Base-by-base conservation (phyloP, 2,888 invertebrate species). In the Hirtodrosophila trivittata region DNA sequence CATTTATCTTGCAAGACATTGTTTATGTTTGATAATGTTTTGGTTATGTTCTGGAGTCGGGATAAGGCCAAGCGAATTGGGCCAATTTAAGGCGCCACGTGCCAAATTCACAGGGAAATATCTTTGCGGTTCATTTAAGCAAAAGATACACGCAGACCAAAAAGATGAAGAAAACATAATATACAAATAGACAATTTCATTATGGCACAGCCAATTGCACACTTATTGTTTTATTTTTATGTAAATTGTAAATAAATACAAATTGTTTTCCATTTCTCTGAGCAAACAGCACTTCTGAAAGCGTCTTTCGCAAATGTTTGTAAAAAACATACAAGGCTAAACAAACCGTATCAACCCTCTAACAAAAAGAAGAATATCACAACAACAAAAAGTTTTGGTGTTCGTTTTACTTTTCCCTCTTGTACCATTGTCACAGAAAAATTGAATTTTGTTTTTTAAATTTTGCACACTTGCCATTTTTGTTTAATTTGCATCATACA, bases 401-500 rank as follows among this genome's bases (percentile, higher is more conserved):
- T 26, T 33, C 18, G 28, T 1, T 9, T 28, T 28, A 41, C 16
- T 9, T 43, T 39, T 1, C 9, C 21, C 46, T 32, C 26, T 5
- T 30, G 13, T 21, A 51, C 18, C 41, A 42, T 41, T 46, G 32
- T 32, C 30, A 6, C 10, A 13, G 45, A 52, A 10, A 30, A 42
- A 26, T 47, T 32, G 12, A 45, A 56, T 51, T 64, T 56, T 33
- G 56, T 54, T 60, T 76, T 66, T 64, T 57, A 60, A 75, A 75
- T 82, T 78, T 68, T 66, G 73, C 73, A 69, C 80, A 75, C 86
- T 85, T 80, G 69, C 65, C 60, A 72, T 62, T 82, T 82, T 82
- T 75, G 66, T 69, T 72, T 75, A 80, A 80, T 85, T 85, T 76
- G 41, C 39, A 25, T 49, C 33, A 56, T 56, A 46, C 54, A 51